Conservation (phyloP, 2,888 invertebrate species). For the Cataglyphis cursor region DNA sequence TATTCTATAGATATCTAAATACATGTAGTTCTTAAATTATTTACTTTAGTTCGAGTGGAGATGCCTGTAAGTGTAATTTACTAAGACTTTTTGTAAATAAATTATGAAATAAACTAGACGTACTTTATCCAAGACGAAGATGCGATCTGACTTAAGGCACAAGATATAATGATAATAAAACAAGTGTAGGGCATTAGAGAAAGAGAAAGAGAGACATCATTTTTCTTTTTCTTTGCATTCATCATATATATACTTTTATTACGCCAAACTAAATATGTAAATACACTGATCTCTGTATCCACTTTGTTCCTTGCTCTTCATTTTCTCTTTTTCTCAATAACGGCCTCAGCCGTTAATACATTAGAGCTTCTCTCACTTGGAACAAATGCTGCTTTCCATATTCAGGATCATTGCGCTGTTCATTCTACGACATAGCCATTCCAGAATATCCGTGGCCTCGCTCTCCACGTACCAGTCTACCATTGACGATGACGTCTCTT, state of each 20-base stretch:
- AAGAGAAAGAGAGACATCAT: constrained; percentile 55
- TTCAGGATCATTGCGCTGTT: constrained; percentile 92
- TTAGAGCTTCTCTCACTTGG: constrained; percentile 75
- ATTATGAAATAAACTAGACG: constrained; percentile 86
- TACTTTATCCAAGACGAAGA: constrained; percentile 85
- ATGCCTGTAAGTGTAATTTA: constrained; percentile 87
- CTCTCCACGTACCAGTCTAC: constrained; percentile 91
- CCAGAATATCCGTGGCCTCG: constrained; percentile 89
- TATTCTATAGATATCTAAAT: constrained; percentile 86
- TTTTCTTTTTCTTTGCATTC: constrained; percentile 67
- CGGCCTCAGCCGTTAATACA: constrained; percentile 35
- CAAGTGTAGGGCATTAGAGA: constrained; percentile 47
- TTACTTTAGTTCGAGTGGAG: constrained; percentile 86
- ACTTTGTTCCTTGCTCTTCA: constrained; percentile 60
- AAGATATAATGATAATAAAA: constrained; percentile 42
- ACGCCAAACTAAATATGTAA: constrained; percentile 78
- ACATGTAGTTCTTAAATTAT: constrained; percentile 86
- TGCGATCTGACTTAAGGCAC: constrained; percentile 58
- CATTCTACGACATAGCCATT: constrained; percentile 92
- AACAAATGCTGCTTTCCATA: constrained; percentile 89
- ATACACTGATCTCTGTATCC: constrained; percentile 77
- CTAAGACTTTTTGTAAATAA: constrained; percentile 87
- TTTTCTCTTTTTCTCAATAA: constrained; percentile 55
- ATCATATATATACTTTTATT: constrained; percentile 77
- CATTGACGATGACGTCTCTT: constrained; percentile 88